Conservation (phyloP, 2,797 vertebrate genomes). For the Hypotaenidia philippensis region DNA sequence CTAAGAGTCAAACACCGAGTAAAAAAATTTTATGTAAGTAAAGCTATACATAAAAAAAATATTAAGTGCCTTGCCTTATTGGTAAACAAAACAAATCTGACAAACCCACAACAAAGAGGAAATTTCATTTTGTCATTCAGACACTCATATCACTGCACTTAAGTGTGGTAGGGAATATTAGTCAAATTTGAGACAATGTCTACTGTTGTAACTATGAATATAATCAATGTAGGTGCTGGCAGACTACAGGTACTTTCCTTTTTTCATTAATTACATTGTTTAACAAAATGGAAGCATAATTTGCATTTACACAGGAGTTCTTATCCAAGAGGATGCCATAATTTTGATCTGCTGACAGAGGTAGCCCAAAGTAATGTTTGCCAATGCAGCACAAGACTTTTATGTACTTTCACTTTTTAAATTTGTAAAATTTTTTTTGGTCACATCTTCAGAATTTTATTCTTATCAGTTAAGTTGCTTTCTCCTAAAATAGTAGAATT, state of each 20-base stretch:
- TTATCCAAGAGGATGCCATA: not conserved
- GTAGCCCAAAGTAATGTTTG: not conserved
- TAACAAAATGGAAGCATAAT: not conserved
- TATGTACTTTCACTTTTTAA: not conserved
- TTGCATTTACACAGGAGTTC: not conserved
- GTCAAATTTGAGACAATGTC: not conserved
- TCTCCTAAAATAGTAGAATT: not conserved
- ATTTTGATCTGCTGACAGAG: not conserved
- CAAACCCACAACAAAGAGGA: not conserved
- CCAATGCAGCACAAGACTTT: not conserved
- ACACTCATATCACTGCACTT: not conserved
- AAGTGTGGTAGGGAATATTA: not conserved
- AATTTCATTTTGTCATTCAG: not conserved
- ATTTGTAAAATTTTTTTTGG: not conserved
- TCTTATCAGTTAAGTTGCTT: not conserved
- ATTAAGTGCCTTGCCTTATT: not conserved
- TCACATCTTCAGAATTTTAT: not conserved
- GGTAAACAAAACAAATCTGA: not conserved
- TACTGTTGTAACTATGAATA: not conserved
- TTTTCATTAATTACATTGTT: not conserved
- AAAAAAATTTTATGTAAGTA: not conserved
- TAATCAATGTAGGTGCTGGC: not conserved
- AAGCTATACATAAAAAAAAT: not conserved
- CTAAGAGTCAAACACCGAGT: conserved; percentile 33
- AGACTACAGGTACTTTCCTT: not conserved